phyloP scores from a whole-genome alignment of 2,797 vertebrate species.

The Ispidina lecontei region DNA sequence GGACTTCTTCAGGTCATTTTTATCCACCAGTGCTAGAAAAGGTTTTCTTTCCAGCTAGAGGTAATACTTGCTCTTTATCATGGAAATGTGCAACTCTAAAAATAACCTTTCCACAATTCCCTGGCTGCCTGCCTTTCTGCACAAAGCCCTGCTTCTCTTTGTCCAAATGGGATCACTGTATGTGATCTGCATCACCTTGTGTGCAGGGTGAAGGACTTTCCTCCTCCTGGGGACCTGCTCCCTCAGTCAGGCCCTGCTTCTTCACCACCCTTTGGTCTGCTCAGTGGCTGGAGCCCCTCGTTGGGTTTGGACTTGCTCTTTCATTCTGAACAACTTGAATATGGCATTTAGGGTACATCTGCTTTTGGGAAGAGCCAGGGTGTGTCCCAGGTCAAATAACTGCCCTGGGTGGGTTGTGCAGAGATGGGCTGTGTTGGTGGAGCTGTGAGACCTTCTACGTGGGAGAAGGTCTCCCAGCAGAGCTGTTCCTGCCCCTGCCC shows the following conservation, averaged over 20 bases:
- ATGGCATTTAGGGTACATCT: not conserved
- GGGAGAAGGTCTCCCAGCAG: not conserved
- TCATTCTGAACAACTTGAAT: not conserved
- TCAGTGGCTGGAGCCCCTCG: not conserved
- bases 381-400: not conserved
- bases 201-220: not conserved
- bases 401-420: not conserved
- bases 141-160: not conserved
- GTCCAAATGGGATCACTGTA: not conserved
- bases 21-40: not conserved
- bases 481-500: not conserved
- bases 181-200: not conserved
- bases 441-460: not conserved
- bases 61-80: constrained; percentile 25
- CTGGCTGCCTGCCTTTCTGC: not conserved
- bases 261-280: not conserved
- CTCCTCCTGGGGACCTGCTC: not conserved
- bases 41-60: not conserved
- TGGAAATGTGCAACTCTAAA: constrained; percentile 27
- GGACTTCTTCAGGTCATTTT: not conserved
- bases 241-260: not conserved
- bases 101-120: not conserved
- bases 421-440: not conserved
- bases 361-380: not conserved
- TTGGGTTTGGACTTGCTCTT: not conserved